A percentile compares a stretch with the other conserved stretches of the same genome.
Conservation (phyloP, 2,888 invertebrate genomes). For the Anaspis maculata region DNA sequence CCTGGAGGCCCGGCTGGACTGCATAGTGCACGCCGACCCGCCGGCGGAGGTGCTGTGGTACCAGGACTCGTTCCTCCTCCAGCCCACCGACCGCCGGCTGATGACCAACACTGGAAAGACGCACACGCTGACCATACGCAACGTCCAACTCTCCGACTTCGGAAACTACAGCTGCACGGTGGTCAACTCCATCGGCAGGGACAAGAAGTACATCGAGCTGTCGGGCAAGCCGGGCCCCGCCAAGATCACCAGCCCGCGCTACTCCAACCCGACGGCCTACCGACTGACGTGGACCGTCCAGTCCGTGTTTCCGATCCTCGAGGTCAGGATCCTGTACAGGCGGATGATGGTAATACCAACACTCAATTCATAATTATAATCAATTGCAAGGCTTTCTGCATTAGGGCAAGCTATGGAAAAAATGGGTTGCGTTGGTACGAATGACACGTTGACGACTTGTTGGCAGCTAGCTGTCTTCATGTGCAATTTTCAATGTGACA, state of each 20-base stretch:
- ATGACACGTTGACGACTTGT: too few species aligned
- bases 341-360: slow-evolving; percentile 48
- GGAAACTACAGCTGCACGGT: slow-evolving; percentile 49
- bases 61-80: slow-evolving; percentile 54
- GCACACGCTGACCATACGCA: slow-evolving; percentile 50
- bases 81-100: slow-evolving; percentile 53
- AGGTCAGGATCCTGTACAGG: slow-evolving; percentile 55
- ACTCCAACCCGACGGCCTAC: slow-evolving; percentile 54
- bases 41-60: slow-evolving; percentile 52
- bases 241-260: slow-evolving; percentile 51
- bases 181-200: slow-evolving; percentile 39
- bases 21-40: slow-evolving; percentile 53
- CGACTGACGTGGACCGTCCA: slow-evolving; percentile 59
- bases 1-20: slow-evolving; percentile 53
- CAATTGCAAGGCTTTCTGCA: neutral
- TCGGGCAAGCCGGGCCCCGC: slow-evolving; percentile 59
- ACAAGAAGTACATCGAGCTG: slow-evolving; percentile 50
- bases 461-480: too few species aligned
- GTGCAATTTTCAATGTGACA: too few species aligned
- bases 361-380: neutral
- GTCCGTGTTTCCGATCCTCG: slow-evolving; percentile 55
- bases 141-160: slow-evolving; percentile 54
- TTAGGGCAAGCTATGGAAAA: too few species aligned
- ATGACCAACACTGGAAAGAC: slow-evolving; percentile 53
- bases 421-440: too few species aligned